Evolutionary conservation across 1,140 invertebrate species (phyloP), one percentile per base, ranked within the genome.

Genomic region (Formica selysi): DNA sequence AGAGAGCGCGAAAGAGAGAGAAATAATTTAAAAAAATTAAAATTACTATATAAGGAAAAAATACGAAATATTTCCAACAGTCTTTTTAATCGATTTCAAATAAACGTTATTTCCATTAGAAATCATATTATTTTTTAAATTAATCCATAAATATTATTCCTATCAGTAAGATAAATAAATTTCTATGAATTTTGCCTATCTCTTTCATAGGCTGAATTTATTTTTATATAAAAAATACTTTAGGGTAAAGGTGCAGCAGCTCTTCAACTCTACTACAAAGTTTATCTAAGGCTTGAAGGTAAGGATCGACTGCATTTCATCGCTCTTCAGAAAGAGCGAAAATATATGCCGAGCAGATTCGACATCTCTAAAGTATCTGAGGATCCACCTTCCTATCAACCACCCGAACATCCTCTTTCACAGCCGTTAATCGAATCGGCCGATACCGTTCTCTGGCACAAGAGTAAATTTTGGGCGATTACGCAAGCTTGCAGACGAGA

Each of bases 281-380:
- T 97, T 16, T 96, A 96, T 90, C 91, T 96, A 22, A 93, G 94
- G 85, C 92, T 97, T n/a, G 95, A 96, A 68, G 95, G 95, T 86
- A 96, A 95, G 89, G 95, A 96, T 91, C 92, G 94, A 22, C 92
- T 95, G 57, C 92, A 96, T 83, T 96, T 96, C 86, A 95, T 96
- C 38, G 95, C 95, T 73, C 88, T 93, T 57, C 95, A 96, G 79
- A 93, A 94, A 83, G 94, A 96, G 93, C 93, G 93, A 88, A 94
- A 81, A 93, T 95, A 64, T 88, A 95, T 90, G 80, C 94, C 93
- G 80, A 94, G 65, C 84, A 93, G 80, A 91, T 95, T 90, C 90
- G 93, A 93, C 90, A 95, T 94, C 87, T 93, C 85, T 80, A 94
- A 65, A 74, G 81, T 93, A 0, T 29, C 57, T 91, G 76, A 95